Base-by-base conservation (phyloP, 2,888 invertebrate genomes). In the Stenodera caucasica region DNA sequence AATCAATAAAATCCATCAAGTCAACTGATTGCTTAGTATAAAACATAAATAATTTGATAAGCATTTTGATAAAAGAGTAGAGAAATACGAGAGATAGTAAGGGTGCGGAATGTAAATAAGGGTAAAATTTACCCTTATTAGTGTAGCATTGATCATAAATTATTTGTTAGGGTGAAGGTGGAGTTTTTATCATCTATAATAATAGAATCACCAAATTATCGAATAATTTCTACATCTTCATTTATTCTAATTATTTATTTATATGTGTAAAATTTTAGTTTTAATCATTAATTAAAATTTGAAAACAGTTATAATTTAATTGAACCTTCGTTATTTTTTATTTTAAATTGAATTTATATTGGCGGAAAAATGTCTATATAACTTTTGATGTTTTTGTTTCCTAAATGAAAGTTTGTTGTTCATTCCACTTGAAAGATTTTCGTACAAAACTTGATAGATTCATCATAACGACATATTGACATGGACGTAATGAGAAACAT, bases 91-190 rank as follows among this genome's bases (percentile, higher is more conserved):
- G 2, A 52, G n/a, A 12, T 6, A 21, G 7, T 32, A 32, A 18
- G 52, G 32, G 52, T 12, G 52, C n/a, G 52, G 7, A 30, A 21
- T 21, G 15, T 15, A 35, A n/a, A 15, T 32, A 52, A 52, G n/a
- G 21, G 52, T 7, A 15, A 15, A 52, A 18, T 33, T 52, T 15
- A 23, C 51, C 51, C 30, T 52, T 9, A 52, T 30, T 52, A 52
- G 5, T 14, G 7, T 26, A 0, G 2, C 11, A 52, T 26, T 23
- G 21, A 51, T 51, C 14, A 32, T 52, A 52, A 52, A 32, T 52
- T 32, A 52, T 52, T 52, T 26, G 26, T 26, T 26, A 4, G 2
- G 26, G 5, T 4, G 2, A 26, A 26, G 26, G 26, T 26, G 26
- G 26, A 26, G 26, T 26, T 26, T 26, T 26, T 26, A 26, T 26